These are phyloP conservation scores for Phrynosoma blainvillii DNA, from an alignment of 2,113 vertebrate species.

Conservation along the genomic window DNA sequence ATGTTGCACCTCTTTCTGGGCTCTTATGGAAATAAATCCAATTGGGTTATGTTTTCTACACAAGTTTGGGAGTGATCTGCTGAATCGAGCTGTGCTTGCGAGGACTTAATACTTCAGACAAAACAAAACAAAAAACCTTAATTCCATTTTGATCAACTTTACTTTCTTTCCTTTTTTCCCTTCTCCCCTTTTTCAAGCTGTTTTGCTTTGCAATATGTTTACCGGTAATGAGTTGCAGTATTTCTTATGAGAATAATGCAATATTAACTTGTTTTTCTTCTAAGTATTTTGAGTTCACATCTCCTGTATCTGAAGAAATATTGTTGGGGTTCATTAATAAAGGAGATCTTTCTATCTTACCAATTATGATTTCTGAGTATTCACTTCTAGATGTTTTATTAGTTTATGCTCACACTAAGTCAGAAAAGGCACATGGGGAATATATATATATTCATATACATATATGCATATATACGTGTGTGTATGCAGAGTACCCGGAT, in stretches of 20 bases:
- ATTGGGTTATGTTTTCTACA: constrained; percentile 81
- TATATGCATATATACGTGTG: too few relatives aligned
- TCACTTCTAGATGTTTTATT: neutral
- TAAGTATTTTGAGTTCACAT: constrained; percentile 82
- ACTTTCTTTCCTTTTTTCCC: constrained; percentile 72
- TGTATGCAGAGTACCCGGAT: neutral
- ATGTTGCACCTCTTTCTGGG: constrained; percentile 77
- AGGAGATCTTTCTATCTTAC: constrained; percentile 85
- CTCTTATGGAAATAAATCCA: constrained; percentile 77
- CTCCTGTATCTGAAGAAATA: constrained; percentile 84
- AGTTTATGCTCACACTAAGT: neutral
- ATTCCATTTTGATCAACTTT: constrained; percentile 81
- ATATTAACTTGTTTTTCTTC: constrained; percentile 81
- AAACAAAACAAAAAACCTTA: constrained; percentile 65
- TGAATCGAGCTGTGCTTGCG: constrained; percentile 84
- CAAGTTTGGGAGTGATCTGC: constrained; percentile 81
- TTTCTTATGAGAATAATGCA: constrained; percentile 78
- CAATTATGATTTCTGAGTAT: neutral
- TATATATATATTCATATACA: neutral
- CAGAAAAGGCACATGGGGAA: neutral
- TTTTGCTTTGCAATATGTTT: constrained; percentile 84
- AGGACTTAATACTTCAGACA: constrained; percentile 81
- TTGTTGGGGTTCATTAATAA: constrained; percentile 84
- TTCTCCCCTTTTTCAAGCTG: constrained; percentile 76
- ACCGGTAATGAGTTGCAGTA: constrained; percentile 80